Base-by-base conservation (phyloP, 2,888 invertebrate species). In the Limenitis camilla region DNA sequence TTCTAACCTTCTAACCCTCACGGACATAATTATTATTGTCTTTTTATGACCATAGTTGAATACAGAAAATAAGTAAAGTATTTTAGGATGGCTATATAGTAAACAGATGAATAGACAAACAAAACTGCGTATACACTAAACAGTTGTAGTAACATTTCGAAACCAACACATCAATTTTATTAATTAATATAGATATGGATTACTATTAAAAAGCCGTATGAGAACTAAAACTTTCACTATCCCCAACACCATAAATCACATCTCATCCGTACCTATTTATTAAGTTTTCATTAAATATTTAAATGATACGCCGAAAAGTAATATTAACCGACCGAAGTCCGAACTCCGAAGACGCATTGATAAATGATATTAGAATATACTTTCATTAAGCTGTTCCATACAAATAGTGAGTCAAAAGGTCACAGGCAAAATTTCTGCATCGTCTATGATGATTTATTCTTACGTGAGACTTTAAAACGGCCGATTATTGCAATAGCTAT, bases 381-480 rank as follows among this genome's bases (percentile, higher is more conserved):
- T 72, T 70, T 72, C 62, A 65, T 64, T 64, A 65, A 55, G 59
- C 55, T 61, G 59, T 55, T 61, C 59, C 66, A 67, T 69, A 70
- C 71, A 69, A 71, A 68, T 66, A 61, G 51, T 56, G 64, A 66
- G 67, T 69, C 65, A 40, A 62, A 54, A 61, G 74, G 68, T 72
- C 68, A 64, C 49, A 60, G 40, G 53, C 48, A 45, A 61, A 58
- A 49, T 35, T 65, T 63, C 58, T 40, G 52, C 57, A 55, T 44
- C 61, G 66, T 61, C 61, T 67, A 70, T 71, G 74, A 72, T 19
- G 19, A 19, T 19, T 19, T 19, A 3, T 19, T 19, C 19, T 19
- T 2, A 19, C 19, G 19, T 19, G 19, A 19, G 19, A 19, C 19
- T 19, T n/a, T 2, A 19, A 19, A 19, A 19, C 19, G 19, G 3